Evolutionary conservation across 2,113 vertebrate genomes (phyloP).

Genomic region (Zapornia atra): DNA sequence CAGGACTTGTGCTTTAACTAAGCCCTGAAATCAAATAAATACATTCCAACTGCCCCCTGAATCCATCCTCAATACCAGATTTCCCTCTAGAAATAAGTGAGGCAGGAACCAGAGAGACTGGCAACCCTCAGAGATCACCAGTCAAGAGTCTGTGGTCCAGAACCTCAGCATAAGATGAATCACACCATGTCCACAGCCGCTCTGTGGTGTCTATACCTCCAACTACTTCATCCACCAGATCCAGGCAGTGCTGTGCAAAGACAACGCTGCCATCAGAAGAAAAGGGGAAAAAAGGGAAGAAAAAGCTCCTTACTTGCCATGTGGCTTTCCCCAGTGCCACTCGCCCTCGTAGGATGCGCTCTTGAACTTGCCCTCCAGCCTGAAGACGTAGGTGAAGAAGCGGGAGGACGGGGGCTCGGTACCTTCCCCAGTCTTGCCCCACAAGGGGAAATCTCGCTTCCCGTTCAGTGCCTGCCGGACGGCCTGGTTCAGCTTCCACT

Average conservation of each 20-base stretch:
- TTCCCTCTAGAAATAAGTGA: not conserved
- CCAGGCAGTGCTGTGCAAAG: too few relatives aligned
- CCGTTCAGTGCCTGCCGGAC: conserved; percentile 70
- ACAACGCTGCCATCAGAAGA: not conserved
- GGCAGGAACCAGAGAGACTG: not conserved
- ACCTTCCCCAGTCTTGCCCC: conserved; percentile 27
- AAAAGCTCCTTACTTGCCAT: conserved; percentile 73
- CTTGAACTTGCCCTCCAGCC: conserved; percentile 51
- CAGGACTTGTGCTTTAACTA: not conserved
- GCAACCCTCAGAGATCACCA: not conserved
- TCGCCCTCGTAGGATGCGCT: conserved; percentile 75
- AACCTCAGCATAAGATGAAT: not conserved
- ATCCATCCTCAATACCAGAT: not conserved
- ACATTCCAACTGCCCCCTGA: not conserved
- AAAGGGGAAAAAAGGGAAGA: fast-evolving
- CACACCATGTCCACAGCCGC: not conserved
- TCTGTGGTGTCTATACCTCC: not conserved
- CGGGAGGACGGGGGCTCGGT: not conserved
- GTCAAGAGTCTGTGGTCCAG: not conserved
- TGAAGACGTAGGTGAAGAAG: conserved; percentile 60
- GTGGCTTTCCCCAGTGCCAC: conserved; percentile 72
- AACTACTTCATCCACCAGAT: not conserved
- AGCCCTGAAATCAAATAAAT: not conserved
- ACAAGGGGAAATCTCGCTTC: conserved; percentile 69
- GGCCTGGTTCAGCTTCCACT: conserved; percentile 73